Evolutionary conservation across 2,888 invertebrate genomes (phyloP).

Genomic region (Brassicogethes aeneus): DNA sequence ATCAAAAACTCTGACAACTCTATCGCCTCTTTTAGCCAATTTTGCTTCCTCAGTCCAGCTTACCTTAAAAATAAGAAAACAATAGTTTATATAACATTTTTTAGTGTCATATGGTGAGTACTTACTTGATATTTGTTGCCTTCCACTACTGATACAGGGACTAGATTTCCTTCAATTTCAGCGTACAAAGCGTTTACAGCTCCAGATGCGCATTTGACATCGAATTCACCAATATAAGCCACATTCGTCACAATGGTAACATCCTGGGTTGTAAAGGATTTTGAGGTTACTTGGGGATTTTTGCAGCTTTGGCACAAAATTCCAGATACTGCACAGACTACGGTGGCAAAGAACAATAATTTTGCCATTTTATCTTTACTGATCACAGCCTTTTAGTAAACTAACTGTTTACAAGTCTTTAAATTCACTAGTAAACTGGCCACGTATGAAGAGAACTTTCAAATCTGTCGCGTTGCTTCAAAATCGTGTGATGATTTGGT

Average conservation of each 20-base stretch:
- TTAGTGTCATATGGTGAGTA: constrained; percentile 5
- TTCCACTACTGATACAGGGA: constrained; percentile 72
- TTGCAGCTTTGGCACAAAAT: constrained; percentile 40
- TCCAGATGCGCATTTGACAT: constrained; percentile 67
- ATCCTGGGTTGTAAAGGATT: constrained; percentile 85
- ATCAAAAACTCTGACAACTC: constrained; percentile 74
- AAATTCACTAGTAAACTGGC: too few relatives aligned
- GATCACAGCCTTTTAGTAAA: background rate
- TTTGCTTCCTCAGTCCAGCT: constrained; percentile 90
- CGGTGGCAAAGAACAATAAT: constrained; percentile 10
- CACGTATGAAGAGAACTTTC: too few relatives aligned
- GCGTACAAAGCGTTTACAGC: constrained; percentile 66
- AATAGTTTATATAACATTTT: constrained; percentile 4
- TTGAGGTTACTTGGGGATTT: constrained; percentile 63
- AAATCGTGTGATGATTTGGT: too few relatives aligned
- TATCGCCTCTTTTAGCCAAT: constrained; percentile 71
- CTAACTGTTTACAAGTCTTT: too few relatives aligned
- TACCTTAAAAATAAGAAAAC: constrained; percentile 48
- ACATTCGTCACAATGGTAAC: constrained; percentile 84
- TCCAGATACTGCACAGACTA: constrained; percentile 16
- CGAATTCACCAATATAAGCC: constrained; percentile 86
- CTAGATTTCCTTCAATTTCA: constrained; percentile 76
- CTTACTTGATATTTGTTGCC: constrained; percentile 79
- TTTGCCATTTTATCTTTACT: constrained; percentile 13
- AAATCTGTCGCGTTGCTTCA: too few relatives aligned